These are phyloP conservation scores for Sterrhoptilus dennistouni DNA, from an alignment of 2,113 vertebrate genomes.

Conservation along the genomic window DNA sequence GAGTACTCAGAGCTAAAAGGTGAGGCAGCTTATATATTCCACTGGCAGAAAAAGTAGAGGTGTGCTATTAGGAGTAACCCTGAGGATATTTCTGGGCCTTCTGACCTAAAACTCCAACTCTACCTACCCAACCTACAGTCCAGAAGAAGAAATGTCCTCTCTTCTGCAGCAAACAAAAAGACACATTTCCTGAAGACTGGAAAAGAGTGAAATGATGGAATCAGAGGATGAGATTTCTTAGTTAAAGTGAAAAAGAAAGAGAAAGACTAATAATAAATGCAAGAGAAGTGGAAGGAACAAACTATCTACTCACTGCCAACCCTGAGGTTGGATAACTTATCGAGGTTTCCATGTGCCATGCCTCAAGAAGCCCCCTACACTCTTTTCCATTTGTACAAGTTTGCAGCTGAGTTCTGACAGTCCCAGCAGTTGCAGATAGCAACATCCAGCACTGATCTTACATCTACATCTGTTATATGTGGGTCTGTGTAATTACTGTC, in stretches of 20 bases:
- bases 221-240: not conserved
- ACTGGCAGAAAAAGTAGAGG: not conserved
- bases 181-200: not conserved
- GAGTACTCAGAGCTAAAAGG: not conserved
- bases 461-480: not conserved
- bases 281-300: not conserved
- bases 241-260: not conserved
- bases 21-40: not conserved
- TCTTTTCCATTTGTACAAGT: not conserved
- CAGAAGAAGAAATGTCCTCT: not conserved
- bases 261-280: constrained; percentile 1
- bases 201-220: not conserved
- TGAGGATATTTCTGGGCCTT: not conserved
- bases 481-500: not conserved
- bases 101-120: not conserved
- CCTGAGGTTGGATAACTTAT: not conserved
- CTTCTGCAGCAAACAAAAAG: not conserved
- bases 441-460: not conserved
- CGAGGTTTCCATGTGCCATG: not conserved
- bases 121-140: not conserved
- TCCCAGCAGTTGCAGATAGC: not conserved
- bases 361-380: not conserved
- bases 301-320: not conserved
- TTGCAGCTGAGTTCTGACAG: not conserved
- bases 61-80: not conserved